Conservation (phyloP, 1,140 invertebrate species). For the Halesus radiatus region DNA sequence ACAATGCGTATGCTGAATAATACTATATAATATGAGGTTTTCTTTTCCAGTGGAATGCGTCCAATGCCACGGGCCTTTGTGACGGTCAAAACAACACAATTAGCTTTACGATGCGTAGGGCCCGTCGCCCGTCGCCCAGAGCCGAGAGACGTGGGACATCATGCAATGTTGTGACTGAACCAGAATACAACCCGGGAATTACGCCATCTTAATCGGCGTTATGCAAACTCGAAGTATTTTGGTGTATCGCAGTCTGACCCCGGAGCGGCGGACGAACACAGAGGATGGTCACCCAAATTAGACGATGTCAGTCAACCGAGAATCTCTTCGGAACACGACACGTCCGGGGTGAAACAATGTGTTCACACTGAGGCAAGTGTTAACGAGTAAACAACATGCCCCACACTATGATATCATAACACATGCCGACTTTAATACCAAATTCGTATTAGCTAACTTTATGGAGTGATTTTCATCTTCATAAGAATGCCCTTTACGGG, state of each 20-base stretch:
- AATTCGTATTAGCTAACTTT: no score
- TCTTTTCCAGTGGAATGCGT: background rate
- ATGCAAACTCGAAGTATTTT: constrained; percentile 22
- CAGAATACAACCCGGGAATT: background rate
- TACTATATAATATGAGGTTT: no score
- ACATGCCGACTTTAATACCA: no score
- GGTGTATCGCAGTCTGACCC: constrained; percentile 7
- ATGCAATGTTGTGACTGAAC: constrained; percentile 7
- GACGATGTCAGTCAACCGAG: constrained; percentile 31
- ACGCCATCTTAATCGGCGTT: constrained; percentile 9
- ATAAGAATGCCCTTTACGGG: no score
- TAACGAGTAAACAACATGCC: no score
- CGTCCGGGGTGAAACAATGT: background rate
- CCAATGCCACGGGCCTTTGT: constrained; percentile 17
- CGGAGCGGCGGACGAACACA: background rate
- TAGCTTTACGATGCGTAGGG: background rate
- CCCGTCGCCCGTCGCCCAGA: background rate
- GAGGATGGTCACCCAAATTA: background rate
- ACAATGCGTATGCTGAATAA: background rate
- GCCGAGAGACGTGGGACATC: background rate
- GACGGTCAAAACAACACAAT: constrained; percentile 21
- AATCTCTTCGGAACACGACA: background rate
- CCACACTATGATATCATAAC: no score
- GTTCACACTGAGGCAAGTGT: no score
- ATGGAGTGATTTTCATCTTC: no score